phyloP scores from a whole-genome alignment of 2,113 vertebrate species.

The Budorcas taxicolor region DNA sequence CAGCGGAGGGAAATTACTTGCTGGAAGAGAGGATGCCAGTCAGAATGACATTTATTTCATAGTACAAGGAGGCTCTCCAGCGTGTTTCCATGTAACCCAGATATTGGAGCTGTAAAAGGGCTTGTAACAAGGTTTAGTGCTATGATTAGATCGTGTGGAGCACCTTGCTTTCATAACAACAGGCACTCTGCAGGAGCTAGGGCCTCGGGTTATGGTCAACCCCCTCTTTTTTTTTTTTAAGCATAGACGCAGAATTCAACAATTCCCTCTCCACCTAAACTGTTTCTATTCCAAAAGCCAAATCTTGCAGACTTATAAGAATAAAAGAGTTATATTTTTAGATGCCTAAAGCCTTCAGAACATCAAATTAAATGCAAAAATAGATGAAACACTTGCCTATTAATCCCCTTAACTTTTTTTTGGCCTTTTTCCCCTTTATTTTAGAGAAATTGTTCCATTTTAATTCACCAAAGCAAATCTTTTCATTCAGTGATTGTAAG shows the following conservation, averaged over 20 bases:
- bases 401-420: slow-evolving; percentile 60
- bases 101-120: slow-evolving; percentile 85
- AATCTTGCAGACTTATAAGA: slow-evolving; percentile 54
- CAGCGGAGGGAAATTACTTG: slow-evolving; percentile 83
- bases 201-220: slow-evolving; percentile 78
- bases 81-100: slow-evolving; percentile 84
- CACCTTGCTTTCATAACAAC: slow-evolving; percentile 84
- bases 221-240: slow-evolving; percentile 6
- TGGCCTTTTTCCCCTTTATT: slow-evolving; percentile 42
- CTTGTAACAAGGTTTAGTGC: slow-evolving; percentile 87
- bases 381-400: slow-evolving; percentile 59
- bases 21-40: slow-evolving; percentile 83
- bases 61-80: slow-evolving; percentile 82
- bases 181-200: slow-evolving; percentile 77
- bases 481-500: slow-evolving; percentile 66
- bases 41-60: slow-evolving; percentile 88
- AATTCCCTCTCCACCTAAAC: slow-evolving; percentile 58
- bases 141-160: slow-evolving; percentile 84
- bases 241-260: slow-evolving; percentile 53
- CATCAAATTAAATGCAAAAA: slow-evolving; percentile 63
- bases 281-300: slow-evolving; percentile 58
- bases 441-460: slow-evolving; percentile 69
- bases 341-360: slow-evolving; percentile 59
- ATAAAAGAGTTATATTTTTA: slow-evolving; percentile 63
- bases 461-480: slow-evolving; percentile 71